phyloP scores from a whole-genome alignment of 2,888 invertebrate species.

The Drosophila yooni region DNA sequence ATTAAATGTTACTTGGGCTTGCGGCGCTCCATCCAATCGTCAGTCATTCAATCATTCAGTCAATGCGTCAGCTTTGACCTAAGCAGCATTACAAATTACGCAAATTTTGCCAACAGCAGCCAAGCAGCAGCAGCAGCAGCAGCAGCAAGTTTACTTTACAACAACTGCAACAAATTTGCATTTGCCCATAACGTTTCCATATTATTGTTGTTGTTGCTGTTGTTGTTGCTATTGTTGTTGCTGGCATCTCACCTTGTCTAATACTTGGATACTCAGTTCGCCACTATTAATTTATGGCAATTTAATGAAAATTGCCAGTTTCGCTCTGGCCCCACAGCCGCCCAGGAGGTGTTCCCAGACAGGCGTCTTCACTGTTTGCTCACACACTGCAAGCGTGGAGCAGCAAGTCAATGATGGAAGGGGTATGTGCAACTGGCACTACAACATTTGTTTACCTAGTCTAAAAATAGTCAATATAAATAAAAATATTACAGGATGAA shows the following conservation, averaged over 20 bases:
- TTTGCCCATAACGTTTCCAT: constrained; percentile 44
- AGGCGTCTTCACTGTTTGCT: constrained; percentile 44
- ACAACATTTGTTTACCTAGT: background rate
- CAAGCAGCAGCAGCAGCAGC: constrained; percentile 25
- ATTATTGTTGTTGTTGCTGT: constrained; percentile 25
- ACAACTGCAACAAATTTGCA: constrained; percentile 51
- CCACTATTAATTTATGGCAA: constrained; percentile 72
- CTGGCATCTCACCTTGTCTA: constrained; percentile 66
- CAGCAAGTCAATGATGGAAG: background rate
- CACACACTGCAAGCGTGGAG: constrained; percentile 8
- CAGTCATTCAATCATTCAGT: constrained; percentile 41
- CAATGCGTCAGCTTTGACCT: constrained; percentile 52
- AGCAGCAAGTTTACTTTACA: constrained; percentile 20
- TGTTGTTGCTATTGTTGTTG: constrained; percentile 40
- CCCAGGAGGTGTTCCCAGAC: constrained; percentile 47
- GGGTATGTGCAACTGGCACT: background rate
- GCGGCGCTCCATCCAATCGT: constrained; percentile 44
- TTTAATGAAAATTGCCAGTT: constrained; percentile 68
- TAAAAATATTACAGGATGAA: background rate
- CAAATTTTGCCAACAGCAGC: constrained; percentile 73
- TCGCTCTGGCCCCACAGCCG: constrained; percentile 19
- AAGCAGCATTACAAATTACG: constrained; percentile 68
- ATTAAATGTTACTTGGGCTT: constrained; percentile 66
- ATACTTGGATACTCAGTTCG: constrained; percentile 38
- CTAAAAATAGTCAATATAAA: background rate